Base-by-base conservation (phyloP, 2,113 vertebrate genomes). In the Xiphophorus hellerii region DNA sequence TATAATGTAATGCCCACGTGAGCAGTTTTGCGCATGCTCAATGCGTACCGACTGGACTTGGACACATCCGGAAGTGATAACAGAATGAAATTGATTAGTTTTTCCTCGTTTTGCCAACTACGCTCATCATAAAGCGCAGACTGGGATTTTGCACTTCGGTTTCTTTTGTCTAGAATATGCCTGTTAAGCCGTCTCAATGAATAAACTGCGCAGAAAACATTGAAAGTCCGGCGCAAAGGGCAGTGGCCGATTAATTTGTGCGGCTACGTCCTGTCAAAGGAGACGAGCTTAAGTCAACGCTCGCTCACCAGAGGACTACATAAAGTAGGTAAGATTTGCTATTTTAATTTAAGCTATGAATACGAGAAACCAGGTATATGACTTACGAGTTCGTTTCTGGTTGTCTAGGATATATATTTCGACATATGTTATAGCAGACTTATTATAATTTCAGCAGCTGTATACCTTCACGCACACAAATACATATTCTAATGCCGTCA, bases 201-300 rank as follows among this genome's bases (percentile, higher is more conserved):
- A 66, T 80, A 90, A 90, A 83, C 83, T 81, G 66, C 90, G 90
- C 1, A 91, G 86, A 79, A 89, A 92, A 80, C 81, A 81, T 39
- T 31, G 25, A 20, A 73, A 76, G 83, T 87, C 79, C 78, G 31
- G 39, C 3, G 61, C 72, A 63, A 62, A 62, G 62, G 78, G 86
- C 73, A 74, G 81, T 77, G 83, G 76, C 80, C 69, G 80, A 25
- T 27, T 13, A 25, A 71, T 61, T 62, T 25, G 22, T 58, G 13
- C 54, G 12, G 17, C 30, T 31, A 14, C 17, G 63, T 20, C 35
- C 7, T 0, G 62, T 22, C 31, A 48, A 15, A 71, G 66, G 58
- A 22, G 31, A 39, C 33, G 30, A 63, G 70, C 37, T 31, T 15
- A 14, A 62, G 35, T 11, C 22, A 58, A 15, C 65, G 31, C 28